phyloP scores from a whole-genome alignment of 2,113 vertebrate species.

The Corydoras sp. region DNA sequence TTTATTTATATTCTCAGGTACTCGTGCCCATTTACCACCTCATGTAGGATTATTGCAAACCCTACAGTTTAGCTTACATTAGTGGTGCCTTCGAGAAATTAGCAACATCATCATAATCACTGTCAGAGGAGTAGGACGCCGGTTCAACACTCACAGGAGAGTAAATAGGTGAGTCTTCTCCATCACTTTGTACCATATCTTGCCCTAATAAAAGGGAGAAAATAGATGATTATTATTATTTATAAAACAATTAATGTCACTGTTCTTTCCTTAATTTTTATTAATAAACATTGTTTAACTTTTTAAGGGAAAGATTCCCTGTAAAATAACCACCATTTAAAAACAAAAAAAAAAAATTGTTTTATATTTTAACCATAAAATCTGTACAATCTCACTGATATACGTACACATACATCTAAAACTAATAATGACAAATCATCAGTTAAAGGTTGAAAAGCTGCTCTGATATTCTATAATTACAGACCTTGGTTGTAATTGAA shows the following conservation, averaged over 20 bases:
- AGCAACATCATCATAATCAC: conserved; percentile 38
- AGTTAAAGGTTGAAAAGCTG: too few species aligned
- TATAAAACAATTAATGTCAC: too few species aligned
- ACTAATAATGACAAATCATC: too few species aligned
- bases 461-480: not conserved
- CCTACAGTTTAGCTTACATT: not conserved
- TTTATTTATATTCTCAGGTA: not conserved
- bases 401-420: too few species aligned
- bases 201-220: not conserved
- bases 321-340: too few species aligned
- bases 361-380: too few species aligned
- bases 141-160: conserved; percentile 29
- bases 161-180: conserved; percentile 38
- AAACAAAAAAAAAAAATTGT: too few species aligned
- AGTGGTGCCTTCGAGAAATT: conserved; percentile 4
- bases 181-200: not conserved
- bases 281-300: not conserved
- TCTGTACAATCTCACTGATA: too few species aligned
- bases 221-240: not conserved
- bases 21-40: conserved; percentile 11
- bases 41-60: not conserved
- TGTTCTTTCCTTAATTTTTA: not conserved
- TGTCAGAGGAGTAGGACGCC: conserved; percentile 6
- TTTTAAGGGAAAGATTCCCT: not conserved
- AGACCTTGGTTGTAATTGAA: not conserved